Evolutionary conservation across 2,888 invertebrate species (phyloP).

Genomic region (Myopa testacea): DNA sequence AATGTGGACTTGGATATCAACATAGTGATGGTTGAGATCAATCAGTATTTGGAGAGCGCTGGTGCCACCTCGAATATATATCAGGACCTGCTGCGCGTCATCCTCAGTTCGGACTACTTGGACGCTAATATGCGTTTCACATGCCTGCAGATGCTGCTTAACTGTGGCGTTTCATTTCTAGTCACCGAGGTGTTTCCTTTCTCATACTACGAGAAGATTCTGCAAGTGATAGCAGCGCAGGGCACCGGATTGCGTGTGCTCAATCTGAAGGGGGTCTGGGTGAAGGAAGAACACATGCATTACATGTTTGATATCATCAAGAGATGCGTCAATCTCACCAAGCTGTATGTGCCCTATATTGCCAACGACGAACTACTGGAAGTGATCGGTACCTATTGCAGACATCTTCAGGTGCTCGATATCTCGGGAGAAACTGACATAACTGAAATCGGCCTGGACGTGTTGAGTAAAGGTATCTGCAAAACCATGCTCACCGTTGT

Average conservation of each 20-base stretch:
- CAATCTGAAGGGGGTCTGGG: conserved; percentile 80
- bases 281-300: conserved; percentile 76
- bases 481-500: conserved; percentile 73
- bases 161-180: conserved; percentile 75
- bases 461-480: conserved; percentile 71
- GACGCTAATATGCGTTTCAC: conserved; percentile 77
- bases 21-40: conserved; percentile 73
- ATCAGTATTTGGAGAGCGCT: conserved; percentile 73
- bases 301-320: conserved; percentile 74
- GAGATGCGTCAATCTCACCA: conserved; percentile 73
- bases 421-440: conserved; percentile 80
- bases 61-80: conserved; percentile 77
- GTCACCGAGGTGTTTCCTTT: conserved; percentile 79
- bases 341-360: conserved; percentile 76
- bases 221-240: conserved; percentile 75
- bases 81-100: conserved; percentile 76
- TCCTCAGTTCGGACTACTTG: conserved; percentile 75
- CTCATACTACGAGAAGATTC: conserved; percentile 77
- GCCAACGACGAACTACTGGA: conserved; percentile 77
- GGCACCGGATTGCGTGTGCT: conserved; percentile 75
- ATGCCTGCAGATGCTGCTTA: conserved; percentile 75
- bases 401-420: conserved; percentile 73
- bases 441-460: conserved; percentile 74
- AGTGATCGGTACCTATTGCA: conserved; percentile 72
- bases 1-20: conserved; percentile 73